Base-by-base conservation (phyloP, 2,113 vertebrate genomes). In the Puffinus mauretanicus region DNA sequence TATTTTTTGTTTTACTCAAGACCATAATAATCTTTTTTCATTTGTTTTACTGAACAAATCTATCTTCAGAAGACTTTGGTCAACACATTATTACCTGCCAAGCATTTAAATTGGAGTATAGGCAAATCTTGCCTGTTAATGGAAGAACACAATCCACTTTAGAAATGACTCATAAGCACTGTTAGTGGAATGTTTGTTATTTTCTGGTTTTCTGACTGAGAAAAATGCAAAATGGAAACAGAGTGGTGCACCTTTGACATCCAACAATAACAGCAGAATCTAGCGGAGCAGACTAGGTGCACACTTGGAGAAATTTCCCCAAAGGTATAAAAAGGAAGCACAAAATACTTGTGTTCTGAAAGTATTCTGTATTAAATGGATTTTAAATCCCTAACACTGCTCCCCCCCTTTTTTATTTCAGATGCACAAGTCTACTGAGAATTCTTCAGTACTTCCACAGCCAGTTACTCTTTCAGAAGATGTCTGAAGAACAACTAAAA, bases 391-490 rank as follows among this genome's bases (percentile, higher is more conserved):
- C 18, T 21, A 64, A 55, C 4, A 14, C 2, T 13, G 29, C 4
- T 3, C 4, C 0, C 13, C 2, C 1, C 3, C 3, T 52, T 32
- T 38, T 36, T 13, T 79, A 11, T 66, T 20, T 7, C 34, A 83
- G 60, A 73, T 77, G 57, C 66, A 46, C 26, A 78, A 42, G 30
- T 44, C 55, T 70, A 47, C 44, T 78, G 22, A 47, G 58, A 93
- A 65, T 66, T 66, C 65, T 60, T 60, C 44, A 52, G 64, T 34
- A 60, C 26, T 24, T 95, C 34, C 42, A 47, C 38, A 86, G 42
- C 47, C 13, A 67, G 55, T 10, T 29, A 46, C 16, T 84, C 47
- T 36, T 96, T 46, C 70, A 82, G 76, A 95, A 76, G 73, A 79
- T 22, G 38, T 26, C 65, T 44, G 14, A 91, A 14, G 7, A 61